Evolutionary conservation across 1,140 invertebrate species (phyloP), one percentile per base, ranked within the genome.

Genomic region (Caenorhabditis inopinata): DNA sequence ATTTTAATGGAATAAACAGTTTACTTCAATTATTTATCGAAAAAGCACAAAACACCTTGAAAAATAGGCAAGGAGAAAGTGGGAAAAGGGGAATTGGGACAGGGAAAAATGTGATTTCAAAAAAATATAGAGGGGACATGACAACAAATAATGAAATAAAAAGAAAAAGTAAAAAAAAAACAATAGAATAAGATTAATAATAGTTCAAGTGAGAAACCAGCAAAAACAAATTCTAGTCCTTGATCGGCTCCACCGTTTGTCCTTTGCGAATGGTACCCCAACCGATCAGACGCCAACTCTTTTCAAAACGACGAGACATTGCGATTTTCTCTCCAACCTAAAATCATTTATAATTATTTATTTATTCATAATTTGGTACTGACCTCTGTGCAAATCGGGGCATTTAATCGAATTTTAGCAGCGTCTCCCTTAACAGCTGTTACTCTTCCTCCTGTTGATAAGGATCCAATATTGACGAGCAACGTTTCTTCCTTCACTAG

Each of bases 241-340:
- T 68, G n/a, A 38, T 38, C 32, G 79, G 79, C 58, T 83, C 80
- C 25, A 96, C 94, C 51, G 94, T 95, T 85, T 93, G 93, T 77
- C 95, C 95, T 86, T 94, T 93, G 87, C 94, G 92, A 90, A 97
- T 97, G 88, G 96, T 94, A 81, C 95, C 95, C 96, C 96, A 98
- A 83, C 96, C 96, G 89, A 98, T 97, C 84, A 98, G 92, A 90
- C 97, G 93, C 97, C 97, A 99, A 92, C 99, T 96, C 89, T 98
- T 98, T 85, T 99, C 97, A 48, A 99, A 95, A 90, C 96, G 92
- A 88, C 97, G 92, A 89, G 95, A 97, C 2, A 99, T 91, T 11
- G 97, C 97, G 87, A 99, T 98, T 89, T 99, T 99, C 89, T 99
- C 97, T 76, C 95, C 95, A 81, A 97, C 62, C 78, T 79, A 16